A percentile compares a stretch with the other conserved stretches of the same genome.
Evolutionary conservation across 2,113 vertebrate genomes (phyloP).

Genomic region (Corythaeola cristata): DNA sequence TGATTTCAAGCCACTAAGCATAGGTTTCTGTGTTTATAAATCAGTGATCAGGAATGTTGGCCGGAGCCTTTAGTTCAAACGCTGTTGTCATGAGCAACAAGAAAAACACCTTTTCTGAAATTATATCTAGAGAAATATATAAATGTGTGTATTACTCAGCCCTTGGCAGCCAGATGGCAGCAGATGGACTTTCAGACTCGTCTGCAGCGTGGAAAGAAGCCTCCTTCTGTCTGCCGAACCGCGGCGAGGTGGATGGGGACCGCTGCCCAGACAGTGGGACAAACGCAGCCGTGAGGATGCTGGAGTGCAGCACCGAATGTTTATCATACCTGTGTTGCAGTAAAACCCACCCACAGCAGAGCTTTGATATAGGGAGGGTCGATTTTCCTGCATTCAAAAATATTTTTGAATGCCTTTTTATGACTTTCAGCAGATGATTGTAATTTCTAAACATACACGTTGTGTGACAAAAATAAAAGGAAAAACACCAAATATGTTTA

Average conservation of each 20-base stretch:
- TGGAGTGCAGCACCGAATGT: background rate
- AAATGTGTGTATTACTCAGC: background rate
- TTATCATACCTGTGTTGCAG: background rate
- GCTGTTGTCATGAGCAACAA: background rate
- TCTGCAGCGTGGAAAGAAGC: background rate
- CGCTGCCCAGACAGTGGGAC: fast-evolving
- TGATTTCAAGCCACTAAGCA: background rate
- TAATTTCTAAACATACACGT: fast-evolving
- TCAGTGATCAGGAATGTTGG: background rate
- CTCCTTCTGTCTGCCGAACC: background rate
- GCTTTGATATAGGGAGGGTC: background rate
- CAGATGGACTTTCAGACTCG: background rate
- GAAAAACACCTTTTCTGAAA: background rate
- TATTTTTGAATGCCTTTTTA: background rate
- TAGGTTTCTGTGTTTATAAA: background rate
- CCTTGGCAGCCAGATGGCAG: slow-evolving; percentile 32
- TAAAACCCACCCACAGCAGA: background rate
- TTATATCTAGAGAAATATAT: background rate
- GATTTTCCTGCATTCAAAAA: background rate
- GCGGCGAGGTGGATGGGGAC: fast-evolving
- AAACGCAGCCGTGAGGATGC: background rate
- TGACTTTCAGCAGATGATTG: background rate
- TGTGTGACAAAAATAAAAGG: background rate
- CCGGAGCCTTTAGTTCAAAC: background rate
- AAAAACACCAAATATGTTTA: background rate